A percentile compares a stretch with the other conserved stretches of the same genome.
Evolutionary conservation across 2,888 invertebrate species (phyloP).

Genomic region (Patella caerulea): DNA sequence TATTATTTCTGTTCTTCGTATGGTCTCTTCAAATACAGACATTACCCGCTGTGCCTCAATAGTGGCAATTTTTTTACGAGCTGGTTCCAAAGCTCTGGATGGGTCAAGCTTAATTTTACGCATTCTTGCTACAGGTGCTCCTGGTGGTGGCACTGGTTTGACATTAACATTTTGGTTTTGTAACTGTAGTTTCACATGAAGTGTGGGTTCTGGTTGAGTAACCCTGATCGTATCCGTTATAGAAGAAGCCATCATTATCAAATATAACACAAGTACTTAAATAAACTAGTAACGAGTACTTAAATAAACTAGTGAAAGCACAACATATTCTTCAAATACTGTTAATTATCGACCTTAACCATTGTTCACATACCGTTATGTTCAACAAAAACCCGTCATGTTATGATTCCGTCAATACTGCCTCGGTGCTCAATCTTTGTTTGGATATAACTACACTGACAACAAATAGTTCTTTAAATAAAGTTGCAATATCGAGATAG

Average conservation of each 20-base stretch:
- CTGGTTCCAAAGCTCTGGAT: conserved; percentile 67
- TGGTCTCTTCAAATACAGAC: conserved; percentile 69
- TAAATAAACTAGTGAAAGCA: neutral
- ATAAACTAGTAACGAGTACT: neutral
- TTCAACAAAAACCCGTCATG: neutral
- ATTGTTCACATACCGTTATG: conserved; percentile 7
- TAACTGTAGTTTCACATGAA: conserved; percentile 55
- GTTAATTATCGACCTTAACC: conserved; percentile 12
- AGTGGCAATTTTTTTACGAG: conserved; percentile 69
- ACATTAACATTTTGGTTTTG: conserved; percentile 40
- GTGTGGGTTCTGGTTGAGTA: conserved; percentile 47
- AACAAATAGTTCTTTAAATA: conserved; percentile 21
- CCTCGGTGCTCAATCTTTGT: neutral
- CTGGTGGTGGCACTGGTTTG: conserved; percentile 4
- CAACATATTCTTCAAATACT: conserved; percentile 4
- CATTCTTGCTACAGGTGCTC: conserved; percentile 9
- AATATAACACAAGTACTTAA: neutral
- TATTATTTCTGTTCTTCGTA: conserved; percentile 62
- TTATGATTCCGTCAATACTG: neutral
- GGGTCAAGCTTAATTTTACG: conserved; percentile 61
- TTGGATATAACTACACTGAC: conserved; percentile 15
- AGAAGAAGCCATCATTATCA: conserved; percentile 28
- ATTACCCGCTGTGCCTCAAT: conserved; percentile 70
- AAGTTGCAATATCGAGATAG: too few species aligned
- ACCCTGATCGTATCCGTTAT: conserved; percentile 18